A percentile compares a stretch with the other conserved stretches of the same genome.
These are phyloP conservation scores for Coregonus sp. DNA, from an alignment of 2,797 vertebrate genomes.

Conservation along the genomic window DNA sequence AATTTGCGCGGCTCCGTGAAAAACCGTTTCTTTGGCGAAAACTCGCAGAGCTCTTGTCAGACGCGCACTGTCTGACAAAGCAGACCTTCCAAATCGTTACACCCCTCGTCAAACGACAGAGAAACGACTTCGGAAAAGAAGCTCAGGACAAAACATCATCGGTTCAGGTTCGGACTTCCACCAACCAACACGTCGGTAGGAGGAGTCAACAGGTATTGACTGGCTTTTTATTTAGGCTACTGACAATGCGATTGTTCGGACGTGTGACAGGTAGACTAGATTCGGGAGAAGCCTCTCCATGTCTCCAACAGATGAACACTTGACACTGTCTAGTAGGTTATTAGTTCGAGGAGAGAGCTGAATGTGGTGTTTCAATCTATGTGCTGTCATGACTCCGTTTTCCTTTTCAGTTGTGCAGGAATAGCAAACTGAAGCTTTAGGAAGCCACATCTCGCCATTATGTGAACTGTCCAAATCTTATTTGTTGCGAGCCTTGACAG, in stretches of 20 bases:
- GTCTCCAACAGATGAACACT: too few species aligned
- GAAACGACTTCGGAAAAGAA: constrained; percentile 7
- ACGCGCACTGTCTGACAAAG: background rate
- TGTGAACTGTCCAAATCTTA: background rate
- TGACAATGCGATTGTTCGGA: constrained; percentile 15
- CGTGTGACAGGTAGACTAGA: background rate
- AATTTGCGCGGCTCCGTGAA: constrained; percentile 1
- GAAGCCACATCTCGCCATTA: background rate
- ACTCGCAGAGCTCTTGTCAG: background rate
- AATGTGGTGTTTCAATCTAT: background rate
- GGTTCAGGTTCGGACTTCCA: constrained; percentile 28
- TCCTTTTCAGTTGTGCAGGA: background rate
- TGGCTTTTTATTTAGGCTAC: constrained; percentile 31
- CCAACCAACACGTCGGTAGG: constrained; percentile 38
- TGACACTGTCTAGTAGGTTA: too few species aligned
- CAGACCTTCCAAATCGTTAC: background rate
- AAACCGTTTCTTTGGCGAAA: background rate
- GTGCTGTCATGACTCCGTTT: background rate
- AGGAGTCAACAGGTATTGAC: constrained; percentile 52
- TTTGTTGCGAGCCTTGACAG: background rate
- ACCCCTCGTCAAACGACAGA: background rate
- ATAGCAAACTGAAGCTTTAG: background rate
- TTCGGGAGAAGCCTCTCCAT: background rate
- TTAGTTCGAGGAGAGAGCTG: too few species aligned
- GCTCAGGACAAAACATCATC: constrained; percentile 3